Percentiles rank a stretch among this genome's conserved stretches.
Conservation (phyloP, 2,797 vertebrate genomes). For the Cirrhinus molitorella region DNA sequence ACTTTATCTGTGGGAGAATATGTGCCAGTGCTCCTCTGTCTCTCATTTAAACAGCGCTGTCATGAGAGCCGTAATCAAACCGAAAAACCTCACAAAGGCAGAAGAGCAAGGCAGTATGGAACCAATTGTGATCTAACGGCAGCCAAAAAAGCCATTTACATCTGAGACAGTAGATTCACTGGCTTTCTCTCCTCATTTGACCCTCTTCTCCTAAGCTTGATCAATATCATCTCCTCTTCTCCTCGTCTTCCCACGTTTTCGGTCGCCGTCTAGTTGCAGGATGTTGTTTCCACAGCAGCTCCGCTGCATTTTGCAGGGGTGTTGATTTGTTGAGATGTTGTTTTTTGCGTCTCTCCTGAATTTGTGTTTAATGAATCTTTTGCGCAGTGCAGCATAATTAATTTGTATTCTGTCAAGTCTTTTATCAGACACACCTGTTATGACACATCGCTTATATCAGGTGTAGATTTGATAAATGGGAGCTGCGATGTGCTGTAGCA, state of each 20-base stretch:
- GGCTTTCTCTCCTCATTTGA: slow-evolving; percentile 32
- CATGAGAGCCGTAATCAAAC: slow-evolving; percentile 48
- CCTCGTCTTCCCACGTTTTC: slow-evolving; percentile 26
- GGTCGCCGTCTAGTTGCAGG: slow-evolving; percentile 63
- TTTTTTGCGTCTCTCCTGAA: slow-evolving; percentile 23
- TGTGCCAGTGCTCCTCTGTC: slow-evolving; percentile 46
- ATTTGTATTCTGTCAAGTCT: slow-evolving; percentile 43
- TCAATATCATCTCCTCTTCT: slow-evolving; percentile 16
- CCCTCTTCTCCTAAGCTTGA: slow-evolving; percentile 20
- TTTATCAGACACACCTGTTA: slow-evolving; percentile 34
- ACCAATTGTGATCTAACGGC: slow-evolving; percentile 73
- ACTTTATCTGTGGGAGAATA: slow-evolving; percentile 51
- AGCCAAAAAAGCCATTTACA: slow-evolving; percentile 74
- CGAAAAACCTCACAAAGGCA: slow-evolving; percentile 44
- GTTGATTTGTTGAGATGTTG: slow-evolving; percentile 29
- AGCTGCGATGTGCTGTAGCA: not conserved
- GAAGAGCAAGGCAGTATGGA: slow-evolving; percentile 64
- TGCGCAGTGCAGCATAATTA: slow-evolving; percentile 35
- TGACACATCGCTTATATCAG: slow-evolving; percentile 32
- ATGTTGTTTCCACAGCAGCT: slow-evolving; percentile 59
- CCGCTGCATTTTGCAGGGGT: slow-evolving; percentile 33
- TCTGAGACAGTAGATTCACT: slow-evolving; percentile 63
- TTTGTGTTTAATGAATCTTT: slow-evolving; percentile 41
- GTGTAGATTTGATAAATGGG: slow-evolving; percentile 30
- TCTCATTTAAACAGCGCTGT: slow-evolving; percentile 51